Evolutionary conservation across 2,888 invertebrate species (phyloP).

Genomic region (Ophion ellenae): DNA sequence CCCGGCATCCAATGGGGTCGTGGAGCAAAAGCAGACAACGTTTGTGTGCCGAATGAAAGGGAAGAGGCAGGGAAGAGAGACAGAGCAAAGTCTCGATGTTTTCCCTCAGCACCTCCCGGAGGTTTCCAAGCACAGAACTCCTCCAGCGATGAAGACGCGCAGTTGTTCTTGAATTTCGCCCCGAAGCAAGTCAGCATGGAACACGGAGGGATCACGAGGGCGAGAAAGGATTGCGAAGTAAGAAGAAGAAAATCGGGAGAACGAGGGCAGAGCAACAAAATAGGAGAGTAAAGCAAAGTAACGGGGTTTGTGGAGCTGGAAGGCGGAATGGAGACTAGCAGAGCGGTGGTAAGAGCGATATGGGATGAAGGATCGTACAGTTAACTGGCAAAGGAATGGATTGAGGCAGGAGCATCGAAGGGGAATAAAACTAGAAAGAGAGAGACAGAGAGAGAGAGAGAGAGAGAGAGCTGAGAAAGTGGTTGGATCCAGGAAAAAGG

Average conservation of each 20-base stretch:
- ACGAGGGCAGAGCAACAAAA: conserved; percentile 7
- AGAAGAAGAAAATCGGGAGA: conserved; percentile 2
- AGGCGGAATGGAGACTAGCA: conserved; percentile 2
- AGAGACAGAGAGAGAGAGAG: conserved; percentile 6
- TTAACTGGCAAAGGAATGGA: conserved; percentile 30
- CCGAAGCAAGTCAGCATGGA: background rate
- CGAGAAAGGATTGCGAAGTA: background rate
- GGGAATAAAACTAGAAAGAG: conserved; percentile 41
- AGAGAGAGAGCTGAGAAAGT: conserved; percentile 39
- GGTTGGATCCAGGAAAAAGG: conserved; percentile 45
- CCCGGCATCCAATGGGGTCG: too few relatives aligned
- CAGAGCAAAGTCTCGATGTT: background rate
- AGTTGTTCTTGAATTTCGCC: conserved; percentile 29
- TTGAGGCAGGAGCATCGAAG: conserved; percentile 46
- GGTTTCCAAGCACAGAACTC: conserved; percentile 2
- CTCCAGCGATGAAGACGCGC: background rate
- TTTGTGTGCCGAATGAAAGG: too few relatives aligned
- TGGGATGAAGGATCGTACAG: conserved; percentile 13
- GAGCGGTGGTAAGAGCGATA: conserved; percentile 20
- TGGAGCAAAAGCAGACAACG: too few relatives aligned
- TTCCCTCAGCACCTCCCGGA: background rate
- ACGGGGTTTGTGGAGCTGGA: background rate
- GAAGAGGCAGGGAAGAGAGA: background rate
- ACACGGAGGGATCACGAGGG: background rate
- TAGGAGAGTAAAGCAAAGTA: conserved; percentile 27